These are phyloP conservation scores for Neocloeon triangulifer DNA, from an alignment of 1,140 invertebrate genomes.

Conservation along the genomic window DNA sequence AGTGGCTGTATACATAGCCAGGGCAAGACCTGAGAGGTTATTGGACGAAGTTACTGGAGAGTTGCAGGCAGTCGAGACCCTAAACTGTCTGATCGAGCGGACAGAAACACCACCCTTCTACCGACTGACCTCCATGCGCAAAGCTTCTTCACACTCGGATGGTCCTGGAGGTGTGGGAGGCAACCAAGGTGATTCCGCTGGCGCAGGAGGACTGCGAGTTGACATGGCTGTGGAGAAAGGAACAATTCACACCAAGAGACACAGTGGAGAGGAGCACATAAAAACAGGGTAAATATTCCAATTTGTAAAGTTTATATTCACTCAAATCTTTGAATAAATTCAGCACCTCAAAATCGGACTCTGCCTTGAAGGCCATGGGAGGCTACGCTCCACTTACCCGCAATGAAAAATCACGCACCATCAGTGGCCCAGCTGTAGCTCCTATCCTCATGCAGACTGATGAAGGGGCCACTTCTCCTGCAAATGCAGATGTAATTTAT, in stretches of 20 bases:
- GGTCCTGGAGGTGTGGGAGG: conserved; percentile 16
- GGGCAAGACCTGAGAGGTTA: conserved; percentile 70
- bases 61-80: conserved; percentile 83
- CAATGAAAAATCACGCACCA: conserved; percentile 32
- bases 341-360: conserved; percentile 31
- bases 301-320: conserved; percentile 7
- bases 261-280: conserved; percentile 69
- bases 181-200: conserved; percentile 11
- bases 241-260: conserved; percentile 87
- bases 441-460: too few species aligned
- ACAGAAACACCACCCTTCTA: conserved; percentile 97
- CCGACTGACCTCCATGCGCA: conserved; percentile 69
- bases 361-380: conserved; percentile 27
- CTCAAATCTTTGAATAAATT: too few species aligned
- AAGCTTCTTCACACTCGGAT: too few species aligned
- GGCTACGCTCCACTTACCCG: conserved; percentile 24
- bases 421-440: conserved; percentile 32
- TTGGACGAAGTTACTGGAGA: conserved; percentile 94
- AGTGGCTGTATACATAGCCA: conserved; percentile 76
- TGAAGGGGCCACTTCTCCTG: background rate
- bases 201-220: conserved; percentile 6
- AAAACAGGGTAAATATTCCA: conserved; percentile 26
- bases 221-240: conserved; percentile 61
- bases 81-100: conserved; percentile 83
- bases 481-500: too few species aligned